Percentiles rank a stretch among this genome's conserved stretches.
These are phyloP conservation scores for Standfussiana lucernea DNA, from an alignment of 2,888 invertebrate genomes.

Conservation along the genomic window DNA sequence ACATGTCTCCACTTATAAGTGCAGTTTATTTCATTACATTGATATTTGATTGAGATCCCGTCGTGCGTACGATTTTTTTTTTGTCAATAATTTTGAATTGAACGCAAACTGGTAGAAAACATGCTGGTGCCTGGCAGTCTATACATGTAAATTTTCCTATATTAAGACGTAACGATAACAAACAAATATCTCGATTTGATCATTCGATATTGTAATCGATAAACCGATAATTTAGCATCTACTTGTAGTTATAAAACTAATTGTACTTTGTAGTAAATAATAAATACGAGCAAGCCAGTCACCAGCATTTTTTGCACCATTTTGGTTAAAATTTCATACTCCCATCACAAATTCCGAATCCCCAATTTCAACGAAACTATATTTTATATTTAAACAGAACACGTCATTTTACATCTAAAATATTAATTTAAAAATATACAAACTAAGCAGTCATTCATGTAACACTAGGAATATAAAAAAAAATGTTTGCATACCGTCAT, in stretches of 20 bases:
- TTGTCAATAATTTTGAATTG: conserved; percentile 71
- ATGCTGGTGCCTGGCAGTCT: conserved; percentile 60
- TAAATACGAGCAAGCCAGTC: conserved; percentile 52
- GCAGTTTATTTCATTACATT: conserved; percentile 71
- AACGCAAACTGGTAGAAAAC: conserved; percentile 72
- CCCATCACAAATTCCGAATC: conserved; percentile 71
- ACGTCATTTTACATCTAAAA: conserved; percentile 79
- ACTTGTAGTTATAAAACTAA: conserved; percentile 45
- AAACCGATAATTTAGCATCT: conserved; percentile 33
- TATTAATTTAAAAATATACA: conserved; percentile 87
- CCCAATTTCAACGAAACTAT: conserved; percentile 77
- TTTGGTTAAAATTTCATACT: conserved; percentile 72
- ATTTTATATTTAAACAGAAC: conserved; percentile 81
- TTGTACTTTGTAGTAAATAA: conserved; percentile 56
- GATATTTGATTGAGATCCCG: conserved; percentile 84
- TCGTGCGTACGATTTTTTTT: conserved; percentile 74
- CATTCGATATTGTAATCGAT: conserved; percentile 47
- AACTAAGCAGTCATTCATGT: conserved; percentile 90
- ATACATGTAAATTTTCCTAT: conserved; percentile 41
- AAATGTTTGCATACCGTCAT: conserved; percentile 79
- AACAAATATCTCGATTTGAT: conserved; percentile 44
- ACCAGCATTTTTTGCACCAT: conserved; percentile 63
- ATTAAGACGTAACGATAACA: conserved; percentile 36
- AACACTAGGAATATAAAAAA: conserved; percentile 85
- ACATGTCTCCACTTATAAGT: conserved; percentile 78